These are phyloP conservation scores for Drosophila carrolli DNA, from an alignment of 1,140 invertebrate genomes.

Conservation along the genomic window DNA sequence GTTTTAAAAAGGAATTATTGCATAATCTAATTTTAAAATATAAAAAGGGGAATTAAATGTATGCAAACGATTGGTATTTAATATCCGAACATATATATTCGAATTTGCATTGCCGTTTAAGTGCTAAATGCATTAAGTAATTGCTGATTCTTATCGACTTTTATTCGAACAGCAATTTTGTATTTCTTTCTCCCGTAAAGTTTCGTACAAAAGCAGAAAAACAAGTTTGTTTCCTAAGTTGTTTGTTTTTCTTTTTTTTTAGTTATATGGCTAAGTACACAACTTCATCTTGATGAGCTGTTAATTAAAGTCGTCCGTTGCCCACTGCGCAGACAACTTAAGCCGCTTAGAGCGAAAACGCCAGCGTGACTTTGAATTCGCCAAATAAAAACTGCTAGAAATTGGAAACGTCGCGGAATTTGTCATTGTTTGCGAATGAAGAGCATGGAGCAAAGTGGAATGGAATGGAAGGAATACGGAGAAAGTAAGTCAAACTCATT, in stretches of 20 bases:
- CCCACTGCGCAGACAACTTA: slow-evolving; percentile 28
- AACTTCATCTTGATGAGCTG: slow-evolving; percentile 77
- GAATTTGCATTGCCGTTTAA: too few species aligned
- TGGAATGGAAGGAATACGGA: slow-evolving; percentile 20
- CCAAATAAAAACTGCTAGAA: slow-evolving; percentile 37
- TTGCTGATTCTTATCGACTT: too few species aligned
- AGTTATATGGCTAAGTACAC: slow-evolving; percentile 43
- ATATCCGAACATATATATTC: too few species aligned
- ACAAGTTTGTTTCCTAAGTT: slow-evolving; percentile 73
- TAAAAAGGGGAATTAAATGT: too few species aligned
- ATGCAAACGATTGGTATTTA: background rate
- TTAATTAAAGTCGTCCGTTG: slow-evolving; percentile 68
- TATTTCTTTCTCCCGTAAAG: too few species aligned
- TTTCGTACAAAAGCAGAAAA: background rate
- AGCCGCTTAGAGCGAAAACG: slow-evolving; percentile 65
- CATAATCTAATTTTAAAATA: too few species aligned
- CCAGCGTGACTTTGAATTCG: slow-evolving; percentile 57
- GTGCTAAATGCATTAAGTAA: too few species aligned
- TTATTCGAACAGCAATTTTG: too few species aligned
- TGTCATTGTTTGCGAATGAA: slow-evolving; percentile 57
- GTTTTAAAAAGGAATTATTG: too few species aligned
- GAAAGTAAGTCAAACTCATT: slow-evolving; percentile 70
- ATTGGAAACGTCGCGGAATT: slow-evolving; percentile 49
- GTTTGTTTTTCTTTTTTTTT: slow-evolving; percentile 52
- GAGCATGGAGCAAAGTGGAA: background rate